phyloP scores from a whole-genome alignment of 2,797 vertebrate genomes.

The Pseudochromis fuscus region DNA sequence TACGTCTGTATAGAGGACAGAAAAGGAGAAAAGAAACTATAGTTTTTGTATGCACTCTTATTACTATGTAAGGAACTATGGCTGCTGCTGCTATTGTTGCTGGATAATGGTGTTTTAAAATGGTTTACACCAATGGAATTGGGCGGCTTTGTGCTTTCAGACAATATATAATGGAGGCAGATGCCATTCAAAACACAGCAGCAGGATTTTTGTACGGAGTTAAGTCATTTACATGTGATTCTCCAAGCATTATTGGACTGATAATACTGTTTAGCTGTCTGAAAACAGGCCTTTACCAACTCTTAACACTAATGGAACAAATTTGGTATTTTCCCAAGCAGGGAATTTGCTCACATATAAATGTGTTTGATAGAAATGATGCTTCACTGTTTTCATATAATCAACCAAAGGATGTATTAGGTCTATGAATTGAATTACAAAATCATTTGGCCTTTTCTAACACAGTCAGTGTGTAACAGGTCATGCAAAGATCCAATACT shows the following conservation, averaged over 20 bases:
- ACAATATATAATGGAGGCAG: no score
- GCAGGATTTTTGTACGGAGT: no score
- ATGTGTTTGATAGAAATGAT: not conserved
- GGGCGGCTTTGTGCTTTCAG: no score
- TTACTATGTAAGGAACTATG: no score
- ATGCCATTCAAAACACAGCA: no score
- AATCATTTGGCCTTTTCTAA: slow-evolving; percentile 16
- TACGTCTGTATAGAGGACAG: no score
- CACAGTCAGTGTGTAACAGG: slow-evolving; percentile 18
- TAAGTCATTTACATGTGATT: not conserved
- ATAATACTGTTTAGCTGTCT: not conserved
- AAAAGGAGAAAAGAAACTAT: no score
- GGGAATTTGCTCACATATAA: not conserved
- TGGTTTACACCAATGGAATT: no score
- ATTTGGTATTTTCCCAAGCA: not conserved
- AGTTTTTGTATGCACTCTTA: no score
- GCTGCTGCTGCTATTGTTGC: no score
- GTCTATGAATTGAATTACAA: not conserved
- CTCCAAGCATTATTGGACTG: not conserved
- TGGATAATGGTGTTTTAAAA: no score
- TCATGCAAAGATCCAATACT: slow-evolving; percentile 28
- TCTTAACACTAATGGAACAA: not conserved
- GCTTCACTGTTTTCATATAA: slow-evolving; percentile 3
- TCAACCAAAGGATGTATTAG: slow-evolving; percentile 8
- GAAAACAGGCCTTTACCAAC: not conserved